Conservation (phyloP, 2,888 invertebrate genomes). For the Ectemnius cavifrons region DNA sequence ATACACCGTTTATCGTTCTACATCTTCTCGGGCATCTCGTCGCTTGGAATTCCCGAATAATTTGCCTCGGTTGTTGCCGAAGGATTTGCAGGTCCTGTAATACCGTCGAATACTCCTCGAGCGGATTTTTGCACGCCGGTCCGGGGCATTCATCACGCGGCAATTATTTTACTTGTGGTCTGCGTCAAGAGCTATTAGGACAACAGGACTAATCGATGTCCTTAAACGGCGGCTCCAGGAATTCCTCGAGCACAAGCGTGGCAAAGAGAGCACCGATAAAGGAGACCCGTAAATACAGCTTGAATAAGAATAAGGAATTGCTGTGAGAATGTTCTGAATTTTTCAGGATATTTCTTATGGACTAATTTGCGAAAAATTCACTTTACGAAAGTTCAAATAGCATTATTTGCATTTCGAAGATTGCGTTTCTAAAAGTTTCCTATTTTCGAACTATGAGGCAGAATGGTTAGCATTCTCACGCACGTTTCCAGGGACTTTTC, state of each 20-base stretch:
- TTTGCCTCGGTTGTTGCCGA: conserved; percentile 61
- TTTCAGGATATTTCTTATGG: neutral
- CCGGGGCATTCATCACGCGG: conserved; percentile 53
- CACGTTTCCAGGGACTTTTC: conserved; percentile 11
- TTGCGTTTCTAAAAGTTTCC: too few species aligned
- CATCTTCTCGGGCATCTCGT: conserved; percentile 56
- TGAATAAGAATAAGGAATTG: neutral
- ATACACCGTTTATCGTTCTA: conserved; percentile 26
- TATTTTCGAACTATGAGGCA: too few species aligned
- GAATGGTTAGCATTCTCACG: neutral
- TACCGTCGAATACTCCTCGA: conserved; percentile 37
- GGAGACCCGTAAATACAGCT: neutral
- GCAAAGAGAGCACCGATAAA: neutral
- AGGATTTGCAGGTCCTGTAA: conserved; percentile 53
- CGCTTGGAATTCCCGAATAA: conserved; percentile 66
- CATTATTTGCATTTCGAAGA: too few species aligned
- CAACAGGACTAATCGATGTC: conserved; percentile 62
- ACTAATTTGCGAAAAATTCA: neutral
- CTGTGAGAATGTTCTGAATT: neutral
- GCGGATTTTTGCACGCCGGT: neutral
- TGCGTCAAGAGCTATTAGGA: conserved; percentile 58
- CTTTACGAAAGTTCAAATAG: too few species aligned
- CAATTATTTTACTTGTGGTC: conserved; percentile 61
- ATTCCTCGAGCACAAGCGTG: conserved; percentile 32
- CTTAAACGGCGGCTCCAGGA: conserved; percentile 54